Conservation (phyloP, 2,797 vertebrate genomes). For the Prionace glauca region DNA sequence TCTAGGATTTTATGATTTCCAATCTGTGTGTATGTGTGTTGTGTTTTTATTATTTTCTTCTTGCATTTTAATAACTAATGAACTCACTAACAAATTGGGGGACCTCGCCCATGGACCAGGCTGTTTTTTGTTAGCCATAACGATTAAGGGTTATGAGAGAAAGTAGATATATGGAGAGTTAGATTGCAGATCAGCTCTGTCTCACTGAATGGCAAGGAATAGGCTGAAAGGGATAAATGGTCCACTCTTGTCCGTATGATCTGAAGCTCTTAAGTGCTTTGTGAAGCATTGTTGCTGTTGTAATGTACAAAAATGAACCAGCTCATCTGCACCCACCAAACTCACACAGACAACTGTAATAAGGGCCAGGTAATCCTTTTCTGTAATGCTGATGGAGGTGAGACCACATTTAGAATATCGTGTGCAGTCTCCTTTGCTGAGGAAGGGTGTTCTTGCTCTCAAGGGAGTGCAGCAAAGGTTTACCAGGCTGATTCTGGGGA, state of each 20-base stretch:
- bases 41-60: too few relatives aligned
- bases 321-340: background rate
- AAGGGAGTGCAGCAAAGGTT: too few relatives aligned
- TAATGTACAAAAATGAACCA: too few relatives aligned
- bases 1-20: too few relatives aligned
- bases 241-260: background rate
- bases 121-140: background rate
- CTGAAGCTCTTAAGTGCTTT: background rate
- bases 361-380: background rate
- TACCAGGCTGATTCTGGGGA: too few relatives aligned
- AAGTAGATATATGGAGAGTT: background rate
- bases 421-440: too few relatives aligned
- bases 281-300: background rate
- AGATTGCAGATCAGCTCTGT: background rate
- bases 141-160: background rate
- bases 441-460: too few relatives aligned
- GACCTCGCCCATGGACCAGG: too few relatives aligned
- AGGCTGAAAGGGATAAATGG: background rate
- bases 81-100: too few relatives aligned
- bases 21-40: too few relatives aligned
- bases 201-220: background rate
- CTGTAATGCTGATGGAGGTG: background rate
- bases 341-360: background rate
- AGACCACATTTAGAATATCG: too few relatives aligned
- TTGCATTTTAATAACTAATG: too few relatives aligned